A percentile compares a stretch with the other conserved stretches of the same genome.
These are phyloP conservation scores for Serranus cabrilla DNA, from an alignment of 2,797 vertebrate genomes.

Conservation along the genomic window DNA sequence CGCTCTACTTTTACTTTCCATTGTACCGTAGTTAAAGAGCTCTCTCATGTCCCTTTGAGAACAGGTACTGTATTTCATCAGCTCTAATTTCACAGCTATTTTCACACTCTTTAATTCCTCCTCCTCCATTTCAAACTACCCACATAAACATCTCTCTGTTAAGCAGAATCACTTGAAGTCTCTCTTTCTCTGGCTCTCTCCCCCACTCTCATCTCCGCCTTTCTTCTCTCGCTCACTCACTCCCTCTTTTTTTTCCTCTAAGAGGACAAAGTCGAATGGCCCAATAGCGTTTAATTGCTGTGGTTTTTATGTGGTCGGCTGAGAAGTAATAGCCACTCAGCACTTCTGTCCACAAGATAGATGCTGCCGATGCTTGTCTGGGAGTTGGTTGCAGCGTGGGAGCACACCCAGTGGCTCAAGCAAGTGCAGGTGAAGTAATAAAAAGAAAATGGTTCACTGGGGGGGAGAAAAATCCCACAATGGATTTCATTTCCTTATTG, in stretches of 20 bases:
- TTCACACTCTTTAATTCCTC: constrained; percentile 58
- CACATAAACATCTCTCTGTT: constrained; percentile 47
- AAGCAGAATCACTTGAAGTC: constrained; percentile 42
- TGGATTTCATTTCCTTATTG: constrained; percentile 79
- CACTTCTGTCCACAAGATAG: constrained; percentile 84
- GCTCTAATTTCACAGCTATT: constrained; percentile 56
- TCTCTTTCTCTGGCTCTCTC: constrained; percentile 41
- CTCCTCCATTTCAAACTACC: constrained; percentile 54
- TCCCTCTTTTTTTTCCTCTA: constrained; percentile 43
- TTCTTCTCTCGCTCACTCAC: constrained; percentile 46
- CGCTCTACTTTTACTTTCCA: constrained; percentile 40
- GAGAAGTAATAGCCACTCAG: constrained; percentile 84
- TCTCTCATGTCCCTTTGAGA: constrained; percentile 38
- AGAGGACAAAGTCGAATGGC: constrained; percentile 77
- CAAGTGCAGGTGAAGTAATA: constrained; percentile 83
- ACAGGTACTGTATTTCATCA: constrained; percentile 55
- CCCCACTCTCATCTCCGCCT: constrained; percentile 32
- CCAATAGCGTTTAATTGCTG: constrained; percentile 83
- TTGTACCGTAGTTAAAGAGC: constrained; percentile 46
- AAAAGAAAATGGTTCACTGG: constrained; percentile 74
- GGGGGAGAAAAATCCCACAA: constrained; percentile 35
- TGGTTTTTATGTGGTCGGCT: constrained; percentile 81
- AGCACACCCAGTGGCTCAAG: constrained; percentile 71
- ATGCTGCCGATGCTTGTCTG: constrained; percentile 80
- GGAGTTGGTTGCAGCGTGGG: constrained; percentile 69